phyloP scores from a whole-genome alignment of 2,888 invertebrate genomes.

The Ferdinandea cuprea region DNA sequence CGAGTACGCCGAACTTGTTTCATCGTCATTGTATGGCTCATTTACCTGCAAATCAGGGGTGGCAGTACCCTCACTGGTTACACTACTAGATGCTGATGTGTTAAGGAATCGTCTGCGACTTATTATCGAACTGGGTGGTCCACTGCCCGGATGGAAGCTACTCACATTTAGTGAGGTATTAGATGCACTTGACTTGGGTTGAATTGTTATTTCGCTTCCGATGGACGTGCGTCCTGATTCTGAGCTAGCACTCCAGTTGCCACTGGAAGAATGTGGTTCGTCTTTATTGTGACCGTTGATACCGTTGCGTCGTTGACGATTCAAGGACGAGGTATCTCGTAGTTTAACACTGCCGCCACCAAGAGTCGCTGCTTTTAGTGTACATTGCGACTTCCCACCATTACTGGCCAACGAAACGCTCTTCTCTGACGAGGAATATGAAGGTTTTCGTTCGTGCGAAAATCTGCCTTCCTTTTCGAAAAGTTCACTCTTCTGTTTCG shows the following conservation, averaged over 20 bases:
- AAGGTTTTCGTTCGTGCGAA: conserved; percentile 90
- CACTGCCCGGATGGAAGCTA: conserved; percentile 82
- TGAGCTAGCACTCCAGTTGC: conserved; percentile 97
- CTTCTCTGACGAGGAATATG: conserved; percentile 90
- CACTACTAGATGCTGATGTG: conserved; percentile 91
- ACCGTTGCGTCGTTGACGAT: conserved; percentile 87
- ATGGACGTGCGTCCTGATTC: conserved; percentile 94
- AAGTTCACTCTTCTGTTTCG: conserved; percentile 84
- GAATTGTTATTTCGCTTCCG: conserved; percentile 90
- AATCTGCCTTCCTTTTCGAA: conserved; percentile 86
- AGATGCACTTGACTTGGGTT: conserved; percentile 88
- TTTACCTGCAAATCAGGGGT: conserved; percentile 91
- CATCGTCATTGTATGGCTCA: conserved; percentile 89
- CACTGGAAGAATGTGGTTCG: conserved; percentile 94
- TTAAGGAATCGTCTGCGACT: conserved; percentile 88
- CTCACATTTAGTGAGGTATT: conserved; percentile 88
- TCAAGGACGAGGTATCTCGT: conserved; percentile 89
- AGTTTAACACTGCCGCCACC: conserved; percentile 86
- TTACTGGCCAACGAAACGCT: conserved; percentile 84
- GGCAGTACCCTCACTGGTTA: conserved; percentile 92
- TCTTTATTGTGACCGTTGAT: conserved; percentile 86
- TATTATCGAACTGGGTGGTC: conserved; percentile 88
- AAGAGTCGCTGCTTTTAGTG: conserved; percentile 78
- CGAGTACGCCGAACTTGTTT: conserved; percentile 95
- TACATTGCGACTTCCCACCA: conserved; percentile 84